These are phyloP conservation scores for Epistrophella euchroma DNA, from an alignment of 2,888 invertebrate species.

Conservation along the genomic window DNA sequence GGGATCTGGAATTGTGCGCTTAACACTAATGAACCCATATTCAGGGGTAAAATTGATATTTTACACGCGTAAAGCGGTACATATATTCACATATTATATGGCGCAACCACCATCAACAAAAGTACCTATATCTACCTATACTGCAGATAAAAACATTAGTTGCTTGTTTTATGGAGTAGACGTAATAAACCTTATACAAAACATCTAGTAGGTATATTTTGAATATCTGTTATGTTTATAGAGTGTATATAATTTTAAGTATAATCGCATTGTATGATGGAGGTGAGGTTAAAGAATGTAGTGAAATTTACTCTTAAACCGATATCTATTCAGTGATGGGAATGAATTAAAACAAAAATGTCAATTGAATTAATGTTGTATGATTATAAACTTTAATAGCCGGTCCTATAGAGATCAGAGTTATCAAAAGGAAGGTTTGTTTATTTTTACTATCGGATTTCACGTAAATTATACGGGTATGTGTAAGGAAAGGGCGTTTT, in stretches of 20 bases:
- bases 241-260: slow-evolving; percentile 61
- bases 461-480: background rate
- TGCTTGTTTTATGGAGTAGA: slow-evolving; percentile 58
- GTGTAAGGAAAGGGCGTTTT: background rate
- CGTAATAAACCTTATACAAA: slow-evolving; percentile 50
- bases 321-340: background rate
- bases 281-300: background rate
- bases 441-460: background rate
- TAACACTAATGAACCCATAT: slow-evolving; percentile 64
- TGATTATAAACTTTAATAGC: background rate
- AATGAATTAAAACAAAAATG: slow-evolving; percentile 12
- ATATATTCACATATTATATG: background rate
- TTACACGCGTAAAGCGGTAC: slow-evolving; percentile 15
- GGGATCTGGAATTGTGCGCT: slow-evolving; percentile 55
- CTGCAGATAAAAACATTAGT: slow-evolving; percentile 53
- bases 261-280: slow-evolving; percentile 46
- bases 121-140: slow-evolving; percentile 11
- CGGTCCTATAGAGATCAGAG: background rate
- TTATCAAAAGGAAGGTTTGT: no score
- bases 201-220: slow-evolving; percentile 6
- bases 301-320: background rate
- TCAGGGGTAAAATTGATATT: slow-evolving; percentile 47
- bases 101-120: slow-evolving; percentile 10
- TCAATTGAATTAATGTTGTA: background rate
- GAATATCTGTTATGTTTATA: slow-evolving; percentile 38